These are phyloP conservation scores for Anthophora plumipes DNA, from an alignment of 2,888 invertebrate genomes.

Conservation along the genomic window DNA sequence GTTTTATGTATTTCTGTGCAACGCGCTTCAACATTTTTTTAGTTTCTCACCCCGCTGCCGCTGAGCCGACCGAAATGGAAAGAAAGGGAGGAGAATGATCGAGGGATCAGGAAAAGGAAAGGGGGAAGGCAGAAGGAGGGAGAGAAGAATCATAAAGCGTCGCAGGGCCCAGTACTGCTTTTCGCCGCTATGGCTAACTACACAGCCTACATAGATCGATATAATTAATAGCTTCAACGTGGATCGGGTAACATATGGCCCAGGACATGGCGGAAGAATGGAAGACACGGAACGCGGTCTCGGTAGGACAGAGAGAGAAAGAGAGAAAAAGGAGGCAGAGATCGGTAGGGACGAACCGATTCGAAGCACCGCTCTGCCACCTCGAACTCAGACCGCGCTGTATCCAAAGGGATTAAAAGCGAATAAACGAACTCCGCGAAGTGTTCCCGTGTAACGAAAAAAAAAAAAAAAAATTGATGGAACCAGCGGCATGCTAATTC, in stretches of 20 bases:
- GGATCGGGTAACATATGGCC: slow-evolving; percentile 83
- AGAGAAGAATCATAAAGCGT: slow-evolving; percentile 71
- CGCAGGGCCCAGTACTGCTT: slow-evolving; percentile 47
- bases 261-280: slow-evolving; percentile 68
- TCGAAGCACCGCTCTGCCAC: slow-evolving; percentile 43
- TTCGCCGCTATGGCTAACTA: slow-evolving; percentile 65
- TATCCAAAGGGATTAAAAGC: slow-evolving; percentile 78
- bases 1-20: slow-evolving; percentile 82
- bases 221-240: slow-evolving; percentile 82
- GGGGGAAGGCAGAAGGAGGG: too few relatives aligned
- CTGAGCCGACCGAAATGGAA: slow-evolving; percentile 37
- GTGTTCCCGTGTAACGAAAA: slow-evolving; percentile 41
- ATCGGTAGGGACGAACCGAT: slow-evolving; percentile 11
- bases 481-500: slow-evolving; percentile 72
- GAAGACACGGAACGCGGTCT: slow-evolving; percentile 36
- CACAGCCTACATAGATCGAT: slow-evolving; percentile 81
- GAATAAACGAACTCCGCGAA: slow-evolving; percentile 73
- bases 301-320: neutral
- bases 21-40: slow-evolving; percentile 72
- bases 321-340: slow-evolving; percentile 23
- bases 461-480: slow-evolving; percentile 29
- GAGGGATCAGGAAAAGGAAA: slow-evolving; percentile 29
- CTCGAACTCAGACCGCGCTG: slow-evolving; percentile 61
- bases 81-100: slow-evolving; percentile 40
- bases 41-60: slow-evolving; percentile 78